phyloP scores from a whole-genome alignment of 2,113 vertebrate genomes.

The Tiliqua scincoides region DNA sequence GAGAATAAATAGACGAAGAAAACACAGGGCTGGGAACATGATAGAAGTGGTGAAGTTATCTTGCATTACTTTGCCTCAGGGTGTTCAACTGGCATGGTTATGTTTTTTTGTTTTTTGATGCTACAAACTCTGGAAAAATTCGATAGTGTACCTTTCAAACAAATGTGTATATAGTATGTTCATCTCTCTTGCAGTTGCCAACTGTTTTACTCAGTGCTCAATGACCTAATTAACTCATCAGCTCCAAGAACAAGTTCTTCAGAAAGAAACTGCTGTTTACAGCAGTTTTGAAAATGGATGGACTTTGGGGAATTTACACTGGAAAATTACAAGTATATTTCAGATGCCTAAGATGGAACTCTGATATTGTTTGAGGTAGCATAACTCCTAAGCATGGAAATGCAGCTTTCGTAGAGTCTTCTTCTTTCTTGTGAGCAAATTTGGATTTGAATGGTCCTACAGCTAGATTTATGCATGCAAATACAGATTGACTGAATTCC shows the following conservation, averaged over 20 bases:
- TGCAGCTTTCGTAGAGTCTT: background rate
- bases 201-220: background rate
- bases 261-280: background rate
- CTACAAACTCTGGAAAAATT: background rate
- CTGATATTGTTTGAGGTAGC: background rate
- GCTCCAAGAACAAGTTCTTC: background rate
- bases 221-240: constrained; percentile 11
- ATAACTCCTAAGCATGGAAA: background rate
- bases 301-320: constrained; percentile 14
- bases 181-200: background rate
- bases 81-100: background rate
- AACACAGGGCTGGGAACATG: background rate
- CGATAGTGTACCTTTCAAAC: background rate
- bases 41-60: background rate
- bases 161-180: background rate
- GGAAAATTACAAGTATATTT: constrained; percentile 9
- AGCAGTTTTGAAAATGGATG: background rate
- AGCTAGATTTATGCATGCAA: background rate
- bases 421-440: background rate
- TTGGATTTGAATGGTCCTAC: background rate
- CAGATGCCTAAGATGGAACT: background rate
- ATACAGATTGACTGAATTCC: background rate
- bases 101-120: background rate
- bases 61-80: background rate
- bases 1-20: background rate